Base-by-base conservation (phyloP, 2,113 vertebrate genomes). In the Etheostoma spectabile region DNA sequence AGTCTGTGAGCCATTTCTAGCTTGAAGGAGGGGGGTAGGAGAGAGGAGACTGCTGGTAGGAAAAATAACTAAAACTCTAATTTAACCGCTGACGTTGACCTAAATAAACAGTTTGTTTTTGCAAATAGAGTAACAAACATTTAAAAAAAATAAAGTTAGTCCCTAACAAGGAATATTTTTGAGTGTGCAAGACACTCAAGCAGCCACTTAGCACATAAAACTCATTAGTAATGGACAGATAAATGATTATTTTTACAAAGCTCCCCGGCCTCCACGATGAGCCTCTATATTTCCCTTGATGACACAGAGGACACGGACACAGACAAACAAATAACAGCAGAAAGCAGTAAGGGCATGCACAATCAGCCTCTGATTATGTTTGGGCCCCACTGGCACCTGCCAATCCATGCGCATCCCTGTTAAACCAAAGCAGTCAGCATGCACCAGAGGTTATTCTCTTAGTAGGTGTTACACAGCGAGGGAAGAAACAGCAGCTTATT, bases 371-470 rank as follows among this genome's bases (percentile, higher is more conserved):
- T 48, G 66, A 81, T 83, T 74, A 77, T 61, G 48, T 65, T 62
- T 24, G 62, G 63, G 13, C 49, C 59, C 86, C 61, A 35, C 72
- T 45, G 74, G 84, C 76, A 79, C 60, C 76, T 78, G 81, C 72
- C 82, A 82, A 77, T 89, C 79, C 80, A 83, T 85, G 80, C 71
- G 52, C 61, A 78, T 86, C 84, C 84, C 62, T 88, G 86, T 90
- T 89, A 93, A 89, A 87, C 79, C 88, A 83, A 90, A 89, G 80
- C 88, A 89, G 87, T 79, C 82, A 86, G 86, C 88, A 86, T 86
- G 89, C 82, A 12, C 57, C 85, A 79, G 69, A 87, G 79, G 76
- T 89, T 72, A 38, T 72, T 71, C 74, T 77, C 78, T 57, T 80
- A 56, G 72, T 77, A 71, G 70, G 64, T 75, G 68, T 79, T 85